phyloP scores from a whole-genome alignment of 2,797 vertebrate genomes.

The Catostomus latipinnis region DNA sequence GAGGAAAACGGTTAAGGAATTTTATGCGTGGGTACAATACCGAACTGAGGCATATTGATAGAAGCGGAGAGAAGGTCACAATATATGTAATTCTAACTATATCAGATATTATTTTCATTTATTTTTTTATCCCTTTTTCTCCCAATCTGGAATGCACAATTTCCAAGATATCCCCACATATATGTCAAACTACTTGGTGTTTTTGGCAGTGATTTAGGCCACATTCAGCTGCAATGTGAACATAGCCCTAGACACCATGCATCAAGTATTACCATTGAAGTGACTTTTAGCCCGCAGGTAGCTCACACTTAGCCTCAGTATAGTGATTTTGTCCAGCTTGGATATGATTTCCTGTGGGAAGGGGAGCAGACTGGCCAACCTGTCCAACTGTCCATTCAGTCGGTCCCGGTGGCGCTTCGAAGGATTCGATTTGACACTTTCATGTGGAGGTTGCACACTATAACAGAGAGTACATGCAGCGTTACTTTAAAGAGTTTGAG shows the following conservation, averaged over 20 bases:
- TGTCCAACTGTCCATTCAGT: conserved; percentile 84
- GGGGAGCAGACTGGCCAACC: conserved; percentile 83
- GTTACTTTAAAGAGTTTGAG: neutral
- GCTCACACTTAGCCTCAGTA: conserved; percentile 87
- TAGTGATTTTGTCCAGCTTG: conserved; percentile 87
- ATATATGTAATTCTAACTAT: no score
- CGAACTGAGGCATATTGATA: no score
- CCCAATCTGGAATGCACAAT: no score
- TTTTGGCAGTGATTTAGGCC: no score
- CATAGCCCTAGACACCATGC: neutral
- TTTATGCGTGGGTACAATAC: no score
- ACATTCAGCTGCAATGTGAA: no score
- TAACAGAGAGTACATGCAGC: neutral
- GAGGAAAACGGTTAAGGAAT: no score
- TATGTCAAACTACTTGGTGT: no score
- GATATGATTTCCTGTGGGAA: conserved; percentile 85
- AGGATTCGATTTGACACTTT: conserved; percentile 86
- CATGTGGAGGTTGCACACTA: conserved; percentile 74
- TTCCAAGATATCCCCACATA: no score
- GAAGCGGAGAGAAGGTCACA: no score
- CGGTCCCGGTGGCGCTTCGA: conserved; percentile 88
- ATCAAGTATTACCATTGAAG: conserved; percentile 81
- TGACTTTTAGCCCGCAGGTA: conserved; percentile 88
- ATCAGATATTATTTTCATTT: no score
- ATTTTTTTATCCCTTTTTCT: no score